These are phyloP conservation scores for Spodoptera exigua DNA, from an alignment of 2,888 invertebrate species.

Conservation along the genomic window DNA sequence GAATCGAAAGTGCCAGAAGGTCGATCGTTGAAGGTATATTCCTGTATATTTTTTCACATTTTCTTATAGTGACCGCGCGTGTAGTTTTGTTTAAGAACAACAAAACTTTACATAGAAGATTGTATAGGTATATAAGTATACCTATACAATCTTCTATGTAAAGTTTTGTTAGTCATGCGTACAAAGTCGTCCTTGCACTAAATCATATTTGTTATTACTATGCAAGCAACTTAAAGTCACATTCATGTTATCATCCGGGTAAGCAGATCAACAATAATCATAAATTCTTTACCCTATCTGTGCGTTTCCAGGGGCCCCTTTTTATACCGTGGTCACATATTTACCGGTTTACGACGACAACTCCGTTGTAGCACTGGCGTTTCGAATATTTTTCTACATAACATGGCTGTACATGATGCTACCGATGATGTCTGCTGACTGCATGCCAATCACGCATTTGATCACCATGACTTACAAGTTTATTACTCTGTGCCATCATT, in stretches of 20 bases:
- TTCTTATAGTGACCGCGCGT: too few relatives aligned
- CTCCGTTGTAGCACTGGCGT: conserved; percentile 67
- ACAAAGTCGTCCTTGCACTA: conserved; percentile 17
- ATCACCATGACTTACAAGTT: conserved; percentile 78
- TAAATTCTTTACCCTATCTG: conserved; percentile 44
- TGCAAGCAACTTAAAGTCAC: conserved; percentile 42
- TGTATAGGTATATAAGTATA: conserved; percentile 1
- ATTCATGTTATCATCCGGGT: conserved; percentile 45
- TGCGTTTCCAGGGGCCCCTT: conserved; percentile 73
- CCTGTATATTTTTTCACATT: too few relatives aligned
- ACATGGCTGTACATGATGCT: conserved; percentile 85
- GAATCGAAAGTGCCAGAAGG: conserved; percentile 77
- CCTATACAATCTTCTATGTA: background rate
- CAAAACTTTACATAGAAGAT: background rate
- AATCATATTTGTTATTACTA: conserved; percentile 36
- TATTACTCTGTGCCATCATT: conserved; percentile 76
- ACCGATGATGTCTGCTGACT: conserved; percentile 84
- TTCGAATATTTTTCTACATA: conserved; percentile 78
- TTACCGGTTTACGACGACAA: conserved; percentile 76
- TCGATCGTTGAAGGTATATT: conserved; percentile 74
- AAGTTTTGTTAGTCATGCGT: conserved; percentile 17
- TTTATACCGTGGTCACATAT: conserved; percentile 84
- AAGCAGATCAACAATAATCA: conserved; percentile 42
- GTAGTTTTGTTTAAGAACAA: too few relatives aligned
- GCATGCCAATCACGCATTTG: conserved; percentile 81